Evolutionary conservation across 2,888 invertebrate species (phyloP).

Genomic region (Nemapogon koenigi): DNA sequence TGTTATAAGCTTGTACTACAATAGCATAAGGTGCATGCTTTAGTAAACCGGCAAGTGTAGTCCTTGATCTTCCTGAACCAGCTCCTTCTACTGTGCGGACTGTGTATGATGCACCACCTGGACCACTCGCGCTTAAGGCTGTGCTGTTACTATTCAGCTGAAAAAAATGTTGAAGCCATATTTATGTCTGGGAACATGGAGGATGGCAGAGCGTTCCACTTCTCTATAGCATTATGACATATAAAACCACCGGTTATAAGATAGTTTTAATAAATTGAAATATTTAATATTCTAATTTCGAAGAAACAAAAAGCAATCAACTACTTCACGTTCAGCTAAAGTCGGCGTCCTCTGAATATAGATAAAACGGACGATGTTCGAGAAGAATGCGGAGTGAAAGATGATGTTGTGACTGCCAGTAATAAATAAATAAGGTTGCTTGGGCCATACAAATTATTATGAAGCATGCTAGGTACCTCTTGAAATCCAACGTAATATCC

Average conservation of each 20-base stretch:
- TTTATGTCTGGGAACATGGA: too few relatives aligned
- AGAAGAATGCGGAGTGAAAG: too few relatives aligned
- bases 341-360: too few relatives aligned
- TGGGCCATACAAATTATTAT: background rate
- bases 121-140: conserved; percentile 47
- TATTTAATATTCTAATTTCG: background rate
- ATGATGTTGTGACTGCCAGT: too few relatives aligned
- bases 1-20: conserved; percentile 87
- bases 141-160: conserved; percentile 55
- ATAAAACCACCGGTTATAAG: background rate
- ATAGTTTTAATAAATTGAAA: background rate
- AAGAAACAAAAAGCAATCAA: background rate
- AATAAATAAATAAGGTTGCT: background rate
- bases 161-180: conserved; percentile 10
- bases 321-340: background rate
- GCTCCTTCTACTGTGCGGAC: conserved; percentile 82
- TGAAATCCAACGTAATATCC: conserved; percentile 90
- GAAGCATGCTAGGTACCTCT: conserved; percentile 48
- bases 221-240: background rate
- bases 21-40: conserved; percentile 84
- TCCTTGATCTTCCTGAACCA: conserved; percentile 71
- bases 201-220: too few relatives aligned
- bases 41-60: conserved; percentile 71
- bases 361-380: too few relatives aligned
- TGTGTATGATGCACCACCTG: conserved; percentile 66